Evolutionary conservation across 2,888 invertebrate genomes (phyloP).

Genomic region (Drosophila prostipennis): DNA sequence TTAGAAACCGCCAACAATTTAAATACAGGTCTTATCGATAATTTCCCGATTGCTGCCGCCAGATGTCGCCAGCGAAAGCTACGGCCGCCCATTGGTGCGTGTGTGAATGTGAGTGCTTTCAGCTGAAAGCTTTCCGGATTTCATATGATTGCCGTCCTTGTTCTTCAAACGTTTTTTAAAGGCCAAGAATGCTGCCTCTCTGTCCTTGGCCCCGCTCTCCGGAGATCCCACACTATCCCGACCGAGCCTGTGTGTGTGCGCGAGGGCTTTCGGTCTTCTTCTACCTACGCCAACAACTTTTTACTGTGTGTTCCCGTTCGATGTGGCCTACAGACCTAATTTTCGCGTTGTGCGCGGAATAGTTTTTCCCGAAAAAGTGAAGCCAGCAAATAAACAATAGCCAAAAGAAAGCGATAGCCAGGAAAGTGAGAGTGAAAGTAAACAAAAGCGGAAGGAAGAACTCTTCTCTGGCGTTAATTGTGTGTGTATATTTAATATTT

Average conservation of each 20-base stretch:
- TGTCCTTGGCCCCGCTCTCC: slow-evolving; percentile 56
- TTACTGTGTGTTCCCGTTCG: slow-evolving; percentile 80
- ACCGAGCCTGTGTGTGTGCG: slow-evolving; percentile 13
- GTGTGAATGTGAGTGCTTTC: slow-evolving; percentile 51
- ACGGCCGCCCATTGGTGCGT: slow-evolving; percentile 4
- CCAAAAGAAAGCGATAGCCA: slow-evolving; percentile 35
- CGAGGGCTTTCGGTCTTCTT: slow-evolving; percentile 55
- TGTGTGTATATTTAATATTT: slow-evolving; percentile 44
- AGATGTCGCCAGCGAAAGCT: slow-evolving; percentile 42
- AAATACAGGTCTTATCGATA: neutral
- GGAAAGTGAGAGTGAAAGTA: slow-evolving; percentile 64
- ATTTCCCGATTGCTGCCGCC: neutral
- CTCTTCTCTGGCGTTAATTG: slow-evolving; percentile 25
- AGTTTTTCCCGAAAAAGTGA: slow-evolving; percentile 69
- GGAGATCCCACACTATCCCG: slow-evolving; percentile 28
- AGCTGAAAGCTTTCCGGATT: slow-evolving; percentile 60
- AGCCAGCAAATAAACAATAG: slow-evolving; percentile 43
- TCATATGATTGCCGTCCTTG: slow-evolving; percentile 83
- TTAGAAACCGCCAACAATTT: neutral
- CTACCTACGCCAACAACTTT: slow-evolving; percentile 79
- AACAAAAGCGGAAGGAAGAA: slow-evolving; percentile 40
- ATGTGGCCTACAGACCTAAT: slow-evolving; percentile 80
- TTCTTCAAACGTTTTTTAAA: slow-evolving; percentile 82
- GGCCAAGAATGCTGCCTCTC: slow-evolving; percentile 80
- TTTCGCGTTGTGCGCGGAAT: slow-evolving; percentile 72